Conservation (phyloP, 2,113 vertebrate species). For the Vimba vimba region DNA sequence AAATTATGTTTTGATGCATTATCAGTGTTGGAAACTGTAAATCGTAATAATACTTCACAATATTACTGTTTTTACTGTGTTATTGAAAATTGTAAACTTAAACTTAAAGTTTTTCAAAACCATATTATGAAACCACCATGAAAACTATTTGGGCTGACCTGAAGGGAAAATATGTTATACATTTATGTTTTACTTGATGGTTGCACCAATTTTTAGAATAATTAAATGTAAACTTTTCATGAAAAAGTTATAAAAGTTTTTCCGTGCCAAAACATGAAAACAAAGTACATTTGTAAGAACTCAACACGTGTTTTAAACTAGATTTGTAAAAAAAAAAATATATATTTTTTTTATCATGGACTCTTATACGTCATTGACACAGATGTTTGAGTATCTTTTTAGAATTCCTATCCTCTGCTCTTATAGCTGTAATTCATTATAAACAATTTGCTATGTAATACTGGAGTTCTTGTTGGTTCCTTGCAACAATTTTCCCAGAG, state of each 20-base stretch:
- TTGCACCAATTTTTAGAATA: neutral
- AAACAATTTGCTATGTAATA: constrained; percentile 25
- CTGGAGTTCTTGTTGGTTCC: constrained; percentile 61
- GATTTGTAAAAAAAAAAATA: too few species aligned
- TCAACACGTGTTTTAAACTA: neutral
- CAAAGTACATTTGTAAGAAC: neutral
- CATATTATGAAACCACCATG: neutral
- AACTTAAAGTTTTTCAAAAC: neutral
- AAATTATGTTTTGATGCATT: too few species aligned
- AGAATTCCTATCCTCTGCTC: neutral
- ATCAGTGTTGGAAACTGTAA: too few species aligned
- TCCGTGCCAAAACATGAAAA: neutral
- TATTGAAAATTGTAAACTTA: too few species aligned
- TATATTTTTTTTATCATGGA: neutral
- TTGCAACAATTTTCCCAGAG: constrained; percentile 69
- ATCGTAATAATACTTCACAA: too few species aligned
- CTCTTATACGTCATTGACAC: neutral
- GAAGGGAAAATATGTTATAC: neutral
- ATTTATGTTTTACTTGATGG: neutral
- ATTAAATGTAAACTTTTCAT: neutral
- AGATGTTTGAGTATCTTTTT: neutral
- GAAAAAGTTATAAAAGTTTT: neutral
- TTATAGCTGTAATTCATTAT: neutral
- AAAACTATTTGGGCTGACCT: neutral
- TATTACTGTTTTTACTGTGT: too few species aligned